Evolutionary conservation across 1,140 invertebrate genomes (phyloP).

Genomic region (Cyphomyrmex costatus): DNA sequence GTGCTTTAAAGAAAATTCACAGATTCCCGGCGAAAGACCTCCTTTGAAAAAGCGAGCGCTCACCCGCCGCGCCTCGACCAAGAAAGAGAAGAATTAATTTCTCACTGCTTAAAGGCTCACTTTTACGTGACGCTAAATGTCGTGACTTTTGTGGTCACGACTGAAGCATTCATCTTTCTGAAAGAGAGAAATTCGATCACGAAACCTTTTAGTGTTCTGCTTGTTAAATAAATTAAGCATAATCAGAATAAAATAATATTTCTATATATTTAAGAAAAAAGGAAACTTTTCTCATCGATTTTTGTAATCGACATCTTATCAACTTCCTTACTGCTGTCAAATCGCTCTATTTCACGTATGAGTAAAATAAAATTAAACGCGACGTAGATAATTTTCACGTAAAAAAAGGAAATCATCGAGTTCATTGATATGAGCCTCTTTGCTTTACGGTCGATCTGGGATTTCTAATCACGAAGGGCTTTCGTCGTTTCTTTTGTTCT

Average conservation of each 20-base stretch:
- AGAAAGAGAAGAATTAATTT: constrained; percentile 63
- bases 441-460: not conserved
- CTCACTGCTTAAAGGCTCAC: constrained; percentile 55
- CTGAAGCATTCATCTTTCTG: not conserved
- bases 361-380: not conserved
- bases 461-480: constrained; percentile 21
- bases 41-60: constrained; percentile 52
- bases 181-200: not conserved
- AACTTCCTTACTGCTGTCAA: too few species aligned
- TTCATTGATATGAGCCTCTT: not conserved
- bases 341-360: not conserved
- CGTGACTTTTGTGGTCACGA: constrained; percentile 29
- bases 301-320: not conserved
- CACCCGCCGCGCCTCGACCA: constrained; percentile 7
- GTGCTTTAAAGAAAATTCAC: constrained; percentile 65
- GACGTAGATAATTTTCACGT: not conserved
- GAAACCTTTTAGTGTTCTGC: not conserved
- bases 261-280: not conserved
- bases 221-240: not conserved
- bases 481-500: constrained; percentile 21
- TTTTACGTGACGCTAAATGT: constrained; percentile 59
- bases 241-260: not conserved
- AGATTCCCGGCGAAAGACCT: constrained; percentile 56
- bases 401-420: not conserved
- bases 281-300: not conserved